Evolutionary conservation across 1,140 invertebrate genomes (phyloP).

Genomic region (Drosophila pseudoobscura): DNA sequence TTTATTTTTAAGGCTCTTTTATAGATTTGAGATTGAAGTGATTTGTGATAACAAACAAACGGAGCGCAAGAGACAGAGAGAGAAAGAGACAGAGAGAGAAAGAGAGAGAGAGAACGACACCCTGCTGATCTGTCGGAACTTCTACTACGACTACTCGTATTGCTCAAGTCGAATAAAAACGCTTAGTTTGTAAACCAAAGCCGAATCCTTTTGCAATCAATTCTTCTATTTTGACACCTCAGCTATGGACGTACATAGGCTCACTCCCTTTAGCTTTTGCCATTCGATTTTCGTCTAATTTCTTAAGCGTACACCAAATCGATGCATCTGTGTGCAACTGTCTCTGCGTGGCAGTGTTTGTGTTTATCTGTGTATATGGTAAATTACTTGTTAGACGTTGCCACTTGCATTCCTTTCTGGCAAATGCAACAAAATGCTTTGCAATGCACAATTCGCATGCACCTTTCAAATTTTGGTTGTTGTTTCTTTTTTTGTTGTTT

Average conservation of each 20-base stretch:
- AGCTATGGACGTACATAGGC: too few species aligned
- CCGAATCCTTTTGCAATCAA: too few species aligned
- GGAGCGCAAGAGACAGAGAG: too few species aligned
- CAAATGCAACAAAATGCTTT: conserved; percentile 65
- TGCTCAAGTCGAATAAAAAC: too few species aligned
- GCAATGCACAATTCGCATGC: conserved; percentile 76
- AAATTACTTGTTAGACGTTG: conserved; percentile 49
- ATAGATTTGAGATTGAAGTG: conserved; percentile 40
- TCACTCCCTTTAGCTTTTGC: conserved; percentile 12
- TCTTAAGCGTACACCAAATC: conserved; percentile 15
- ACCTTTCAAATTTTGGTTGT: conserved; percentile 68
- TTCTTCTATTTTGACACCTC: too few species aligned
- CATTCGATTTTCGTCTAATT: not conserved
- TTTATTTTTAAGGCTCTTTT: conserved; percentile 36
- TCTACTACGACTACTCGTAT: too few species aligned
- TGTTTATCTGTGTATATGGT: conserved; percentile 20
- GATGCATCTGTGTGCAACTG: not conserved
- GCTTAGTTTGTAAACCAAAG: too few species aligned
- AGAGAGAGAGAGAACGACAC: not conserved
- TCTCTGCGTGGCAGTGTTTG: too few species aligned
- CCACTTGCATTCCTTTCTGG: conserved; percentile 69
- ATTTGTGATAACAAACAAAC: conserved; percentile 16
- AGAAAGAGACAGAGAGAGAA: not conserved
- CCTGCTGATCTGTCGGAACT: too few species aligned
- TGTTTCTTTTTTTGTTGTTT: not conserved